Evolutionary conservation across 2,888 invertebrate genomes (phyloP).

Genomic region (Caenorhabditis sp.): DNA sequence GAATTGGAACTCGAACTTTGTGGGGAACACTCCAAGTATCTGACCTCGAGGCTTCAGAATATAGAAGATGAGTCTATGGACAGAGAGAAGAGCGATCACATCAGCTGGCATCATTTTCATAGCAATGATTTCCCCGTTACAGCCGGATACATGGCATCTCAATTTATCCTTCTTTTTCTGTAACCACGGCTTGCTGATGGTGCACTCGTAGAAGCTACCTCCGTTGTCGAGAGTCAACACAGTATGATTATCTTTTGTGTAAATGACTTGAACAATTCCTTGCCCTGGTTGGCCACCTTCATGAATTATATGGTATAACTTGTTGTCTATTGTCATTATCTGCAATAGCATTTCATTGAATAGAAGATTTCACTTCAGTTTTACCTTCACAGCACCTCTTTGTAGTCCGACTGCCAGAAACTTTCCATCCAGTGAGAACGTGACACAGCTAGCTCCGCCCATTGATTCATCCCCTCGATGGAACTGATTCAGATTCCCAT

Average conservation of each 20-base stretch:
- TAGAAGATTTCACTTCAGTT: not conserved
- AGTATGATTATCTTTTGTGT: constrained; percentile 84
- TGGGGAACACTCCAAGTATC: constrained; percentile 68
- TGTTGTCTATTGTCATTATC: constrained; percentile 53
- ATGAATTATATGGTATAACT: constrained; percentile 60
- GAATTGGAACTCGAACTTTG: constrained; percentile 86
- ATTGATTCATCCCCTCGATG: constrained; percentile 68
- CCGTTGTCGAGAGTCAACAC: constrained; percentile 50
- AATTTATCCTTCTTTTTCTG: constrained; percentile 33
- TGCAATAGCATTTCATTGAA: not conserved
- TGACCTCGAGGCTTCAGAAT: constrained; percentile 65
- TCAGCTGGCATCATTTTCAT: constrained; percentile 69
- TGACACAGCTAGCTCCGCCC: constrained; percentile 70
- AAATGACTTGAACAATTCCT: constrained; percentile 90
- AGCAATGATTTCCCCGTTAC: constrained; percentile 89
- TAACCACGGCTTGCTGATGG: constrained; percentile 25
- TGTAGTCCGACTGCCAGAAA: constrained; percentile 70
- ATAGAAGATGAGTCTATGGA: constrained; percentile 73
- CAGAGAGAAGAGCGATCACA: constrained; percentile 77
- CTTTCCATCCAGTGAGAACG: constrained; percentile 70
- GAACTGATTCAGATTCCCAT: constrained; percentile 71
- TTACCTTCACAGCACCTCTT: constrained; percentile 71
- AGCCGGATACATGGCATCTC: constrained; percentile 90
- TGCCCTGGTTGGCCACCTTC: constrained; percentile 92
- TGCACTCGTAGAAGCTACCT: constrained; percentile 45